A percentile compares a stretch with the other conserved stretches of the same genome.
Evolutionary conservation across 2,888 invertebrate species (phyloP).

Genomic region (Aspidapion aeneum): DNA sequence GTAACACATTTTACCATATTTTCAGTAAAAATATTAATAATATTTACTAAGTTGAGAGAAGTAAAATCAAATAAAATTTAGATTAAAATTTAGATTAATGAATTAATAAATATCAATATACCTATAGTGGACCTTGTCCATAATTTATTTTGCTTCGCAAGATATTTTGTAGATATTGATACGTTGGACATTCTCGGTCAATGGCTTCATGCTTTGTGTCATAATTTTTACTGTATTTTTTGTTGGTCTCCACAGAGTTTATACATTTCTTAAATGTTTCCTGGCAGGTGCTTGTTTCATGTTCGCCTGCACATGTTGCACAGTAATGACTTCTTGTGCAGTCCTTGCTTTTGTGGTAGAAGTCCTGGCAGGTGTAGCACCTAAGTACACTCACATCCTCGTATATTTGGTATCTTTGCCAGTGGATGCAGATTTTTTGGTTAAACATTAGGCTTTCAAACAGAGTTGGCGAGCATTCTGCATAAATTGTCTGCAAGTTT

Average conservation of each 20-base stretch:
- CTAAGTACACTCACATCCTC: background rate
- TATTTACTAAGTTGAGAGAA: background rate
- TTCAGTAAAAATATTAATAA: background rate
- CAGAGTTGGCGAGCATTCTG: background rate
- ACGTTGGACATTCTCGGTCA: background rate
- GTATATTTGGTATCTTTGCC: background rate
- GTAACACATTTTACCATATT: background rate
- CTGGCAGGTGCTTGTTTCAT: background rate
- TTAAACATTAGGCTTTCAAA: background rate
- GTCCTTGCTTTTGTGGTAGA: background rate
- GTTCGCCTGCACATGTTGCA: background rate
- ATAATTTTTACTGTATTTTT: background rate
- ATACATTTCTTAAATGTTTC: background rate
- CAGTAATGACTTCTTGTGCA: background rate
- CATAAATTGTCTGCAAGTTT: background rate
- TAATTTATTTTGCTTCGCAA: background rate
- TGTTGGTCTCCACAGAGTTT: background rate
- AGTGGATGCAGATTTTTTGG: background rate
- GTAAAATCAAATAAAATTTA: background rate
- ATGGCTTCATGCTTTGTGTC: background rate
- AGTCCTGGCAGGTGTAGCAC: background rate
- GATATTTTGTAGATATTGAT: background rate
- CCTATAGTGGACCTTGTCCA: background rate
- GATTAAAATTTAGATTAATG: background rate
- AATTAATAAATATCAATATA: background rate